These are phyloP conservation scores for Hermaeophaga mercurialis DNA, from an alignment of 2,888 invertebrate species.

Conservation along the genomic window DNA sequence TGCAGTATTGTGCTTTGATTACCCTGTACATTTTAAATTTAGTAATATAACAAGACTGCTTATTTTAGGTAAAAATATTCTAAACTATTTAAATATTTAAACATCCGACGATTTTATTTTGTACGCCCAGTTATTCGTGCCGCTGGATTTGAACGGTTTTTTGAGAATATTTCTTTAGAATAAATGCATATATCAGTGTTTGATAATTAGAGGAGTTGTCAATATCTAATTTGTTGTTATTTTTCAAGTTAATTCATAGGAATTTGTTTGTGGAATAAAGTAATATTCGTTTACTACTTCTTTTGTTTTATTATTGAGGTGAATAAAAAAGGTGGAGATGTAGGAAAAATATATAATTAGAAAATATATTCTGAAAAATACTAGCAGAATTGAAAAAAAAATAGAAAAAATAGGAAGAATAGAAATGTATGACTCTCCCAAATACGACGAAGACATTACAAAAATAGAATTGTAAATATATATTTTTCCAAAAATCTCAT, in stretches of 20 bases:
- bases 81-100: constrained; percentile 13
- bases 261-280: constrained; percentile 40
- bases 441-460: too few relatives aligned
- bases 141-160: background rate
- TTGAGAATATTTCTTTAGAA: constrained; percentile 13
- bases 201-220: constrained; percentile 31
- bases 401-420: too few relatives aligned
- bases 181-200: constrained; percentile 29
- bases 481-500: too few relatives aligned
- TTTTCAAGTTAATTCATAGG: constrained; percentile 41
- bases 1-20: too few relatives aligned
- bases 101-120: constrained; percentile 12
- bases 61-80: constrained; percentile 31
- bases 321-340: too few relatives aligned
- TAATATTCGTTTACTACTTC: constrained; percentile 10
- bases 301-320: background rate
- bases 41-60: constrained; percentile 34
- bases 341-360: too few relatives aligned
- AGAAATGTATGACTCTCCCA: too few relatives aligned
- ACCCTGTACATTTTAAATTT: constrained; percentile 30
- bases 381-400: too few relatives aligned
- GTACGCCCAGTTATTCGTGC: background rate
- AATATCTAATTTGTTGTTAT: constrained; percentile 39
- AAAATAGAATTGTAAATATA: too few relatives aligned
- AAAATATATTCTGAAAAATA: too few relatives aligned